These are phyloP conservation scores for Acanthochromis polyacanthus DNA, from an alignment of 2,113 vertebrate species.

Conservation along the genomic window DNA sequence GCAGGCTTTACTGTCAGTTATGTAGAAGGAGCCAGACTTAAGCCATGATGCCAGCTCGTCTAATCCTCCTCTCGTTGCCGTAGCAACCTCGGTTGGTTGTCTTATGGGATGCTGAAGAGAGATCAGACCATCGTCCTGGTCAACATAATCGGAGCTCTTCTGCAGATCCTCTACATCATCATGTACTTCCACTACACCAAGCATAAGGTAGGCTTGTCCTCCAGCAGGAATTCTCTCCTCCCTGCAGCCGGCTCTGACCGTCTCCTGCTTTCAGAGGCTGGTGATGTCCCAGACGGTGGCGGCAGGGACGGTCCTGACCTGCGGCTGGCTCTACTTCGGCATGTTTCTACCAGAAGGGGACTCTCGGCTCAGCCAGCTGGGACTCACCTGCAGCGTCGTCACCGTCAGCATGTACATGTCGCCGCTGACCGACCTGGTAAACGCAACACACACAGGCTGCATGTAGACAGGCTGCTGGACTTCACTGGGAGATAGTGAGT, in stretches of 20 bases:
- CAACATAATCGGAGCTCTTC: conserved; percentile 87
- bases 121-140: conserved; percentile 88
- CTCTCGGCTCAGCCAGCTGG: conserved; percentile 84
- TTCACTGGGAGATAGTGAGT: too few species aligned
- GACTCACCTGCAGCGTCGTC: conserved; percentile 92
- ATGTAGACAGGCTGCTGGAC: not conserved
- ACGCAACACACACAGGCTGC: not conserved
- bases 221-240: not conserved
- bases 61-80: conserved; percentile 38
- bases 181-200: conserved; percentile 88
- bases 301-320: conserved; percentile 77
- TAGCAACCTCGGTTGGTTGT: conserved; percentile 95
- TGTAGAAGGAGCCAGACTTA: too few species aligned
- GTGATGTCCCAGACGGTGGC: conserved; percentile 76
- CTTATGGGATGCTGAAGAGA: conserved; percentile 90
- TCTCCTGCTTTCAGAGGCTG: conserved; percentile 73
- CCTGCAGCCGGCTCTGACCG: not conserved
- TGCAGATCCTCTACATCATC: conserved; percentile 90
- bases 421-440: conserved; percentile 90
- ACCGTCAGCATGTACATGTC: conserved; percentile 97
- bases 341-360: conserved; percentile 69
- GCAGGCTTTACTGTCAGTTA: not conserved
- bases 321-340: conserved; percentile 88
- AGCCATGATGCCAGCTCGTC: not conserved
- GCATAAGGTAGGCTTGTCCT: conserved; percentile 82